Evolutionary conservation across 2,113 vertebrate species (phyloP).

Genomic region (Lathamus discolor): DNA sequence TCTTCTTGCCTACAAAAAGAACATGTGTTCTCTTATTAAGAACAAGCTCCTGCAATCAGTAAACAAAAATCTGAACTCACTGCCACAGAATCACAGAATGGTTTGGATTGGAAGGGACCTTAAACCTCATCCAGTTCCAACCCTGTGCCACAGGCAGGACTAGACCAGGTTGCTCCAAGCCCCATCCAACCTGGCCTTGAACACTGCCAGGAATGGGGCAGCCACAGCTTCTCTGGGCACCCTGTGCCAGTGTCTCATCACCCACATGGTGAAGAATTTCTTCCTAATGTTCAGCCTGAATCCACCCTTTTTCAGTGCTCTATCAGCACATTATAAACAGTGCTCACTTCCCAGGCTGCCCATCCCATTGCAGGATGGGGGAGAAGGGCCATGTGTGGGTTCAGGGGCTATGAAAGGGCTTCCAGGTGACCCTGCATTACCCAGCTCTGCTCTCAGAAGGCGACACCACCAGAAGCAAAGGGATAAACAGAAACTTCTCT

Average conservation of each 20-base stretch:
- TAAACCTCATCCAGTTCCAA: background rate
- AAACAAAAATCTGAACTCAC: background rate
- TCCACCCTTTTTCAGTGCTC: background rate
- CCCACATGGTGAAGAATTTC: background rate
- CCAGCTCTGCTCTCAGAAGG: background rate
- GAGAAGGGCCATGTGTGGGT: rapidly evolving
- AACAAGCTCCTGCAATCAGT: background rate
- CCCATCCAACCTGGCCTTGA: background rate
- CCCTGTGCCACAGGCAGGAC: background rate
- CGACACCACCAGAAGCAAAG: background rate
- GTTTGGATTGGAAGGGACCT: background rate
- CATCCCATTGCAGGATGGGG: rapidly evolving
- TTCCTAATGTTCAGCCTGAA: background rate
- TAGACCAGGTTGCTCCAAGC: background rate
- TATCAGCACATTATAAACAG: background rate
- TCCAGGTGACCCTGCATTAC: background rate
- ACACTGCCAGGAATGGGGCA: background rate
- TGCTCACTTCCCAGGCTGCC: background rate
- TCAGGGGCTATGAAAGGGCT: background rate
- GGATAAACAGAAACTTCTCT: background rate
- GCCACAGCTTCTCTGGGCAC: background rate
- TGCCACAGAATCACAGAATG: background rate
- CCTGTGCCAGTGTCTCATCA: background rate
- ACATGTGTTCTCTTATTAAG: background rate
- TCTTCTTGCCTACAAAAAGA: background rate